A percentile compares a stretch with the other conserved stretches of the same genome.
phyloP scores from a whole-genome alignment of 2,888 invertebrate species.

The Acronicta leporina region DNA sequence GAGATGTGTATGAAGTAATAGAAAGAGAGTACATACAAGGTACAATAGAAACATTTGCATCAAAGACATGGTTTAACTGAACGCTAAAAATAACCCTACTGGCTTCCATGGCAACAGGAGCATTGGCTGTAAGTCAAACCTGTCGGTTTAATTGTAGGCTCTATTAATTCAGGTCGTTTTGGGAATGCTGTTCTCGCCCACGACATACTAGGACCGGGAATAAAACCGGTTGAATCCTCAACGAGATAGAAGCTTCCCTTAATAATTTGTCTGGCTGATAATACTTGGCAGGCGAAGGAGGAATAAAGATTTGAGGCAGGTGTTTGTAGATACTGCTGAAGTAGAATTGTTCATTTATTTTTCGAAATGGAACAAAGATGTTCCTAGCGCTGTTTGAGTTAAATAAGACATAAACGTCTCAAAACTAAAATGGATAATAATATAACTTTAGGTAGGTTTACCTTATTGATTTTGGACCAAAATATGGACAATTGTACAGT shows the following conservation, averaged over 20 bases:
- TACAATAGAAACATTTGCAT: not conserved
- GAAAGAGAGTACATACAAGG: too few species aligned
- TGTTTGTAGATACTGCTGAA: slow-evolving; percentile 7
- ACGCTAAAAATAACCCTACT: slow-evolving; percentile 20
- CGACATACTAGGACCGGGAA: slow-evolving; percentile 61
- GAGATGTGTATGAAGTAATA: too few species aligned
- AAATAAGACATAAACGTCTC: too few species aligned
- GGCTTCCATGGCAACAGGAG: slow-evolving; percentile 23
- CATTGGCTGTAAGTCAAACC: slow-evolving; percentile 45
- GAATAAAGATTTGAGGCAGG: slow-evolving; percentile 22
- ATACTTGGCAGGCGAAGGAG: slow-evolving; percentile 26
- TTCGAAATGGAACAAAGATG: not conserved
- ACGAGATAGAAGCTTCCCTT: slow-evolving; percentile 42
- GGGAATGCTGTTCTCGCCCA: slow-evolving; percentile 77
- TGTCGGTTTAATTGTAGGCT: slow-evolving; percentile 56
- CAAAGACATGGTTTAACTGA: not conserved
- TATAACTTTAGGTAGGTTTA: too few species aligned
- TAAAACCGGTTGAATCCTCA: slow-evolving; percentile 71
- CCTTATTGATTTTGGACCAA: too few species aligned
- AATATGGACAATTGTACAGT: too few species aligned
- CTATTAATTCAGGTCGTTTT: slow-evolving; percentile 64
- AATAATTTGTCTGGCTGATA: slow-evolving; percentile 51
- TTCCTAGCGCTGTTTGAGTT: too few species aligned
- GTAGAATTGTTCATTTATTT: slow-evolving; percentile 4
- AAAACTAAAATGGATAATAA: too few species aligned